Conservation (phyloP, 2,113 vertebrate species). For the Syrrhaptes paradoxus region DNA sequence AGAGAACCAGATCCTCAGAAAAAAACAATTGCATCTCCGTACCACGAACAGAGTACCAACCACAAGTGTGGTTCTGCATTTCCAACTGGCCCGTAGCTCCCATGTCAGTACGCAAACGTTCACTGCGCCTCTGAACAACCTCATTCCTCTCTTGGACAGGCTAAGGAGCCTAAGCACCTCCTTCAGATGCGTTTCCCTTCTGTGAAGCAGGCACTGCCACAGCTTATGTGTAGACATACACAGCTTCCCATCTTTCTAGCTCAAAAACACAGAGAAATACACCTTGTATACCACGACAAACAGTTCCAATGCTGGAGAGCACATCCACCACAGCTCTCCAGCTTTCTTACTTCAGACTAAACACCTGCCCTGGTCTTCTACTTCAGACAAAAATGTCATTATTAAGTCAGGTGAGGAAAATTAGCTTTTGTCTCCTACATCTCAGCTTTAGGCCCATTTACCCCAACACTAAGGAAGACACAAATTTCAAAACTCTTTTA, state of each 20-base stretch:
- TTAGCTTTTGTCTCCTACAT: neutral
- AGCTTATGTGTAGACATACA: accelerated
- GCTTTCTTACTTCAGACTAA: neutral
- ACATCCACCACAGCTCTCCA: neutral
- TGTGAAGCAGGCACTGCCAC: neutral
- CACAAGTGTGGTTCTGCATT: neutral
- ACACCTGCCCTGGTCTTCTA: neutral
- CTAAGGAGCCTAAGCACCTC: neutral
- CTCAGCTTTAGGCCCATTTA: neutral
- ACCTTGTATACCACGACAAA: neutral
- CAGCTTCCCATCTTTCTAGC: neutral
- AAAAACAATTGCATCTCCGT: neutral
- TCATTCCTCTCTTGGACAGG: neutral
- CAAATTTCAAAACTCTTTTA: neutral
- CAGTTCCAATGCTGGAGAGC: neutral
- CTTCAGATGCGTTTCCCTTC: neutral
- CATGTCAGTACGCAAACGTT: neutral
- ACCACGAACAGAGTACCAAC: neutral
- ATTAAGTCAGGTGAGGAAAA: neutral
- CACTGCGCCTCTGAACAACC: neutral
- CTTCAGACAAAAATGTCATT: neutral
- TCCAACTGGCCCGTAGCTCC: neutral
- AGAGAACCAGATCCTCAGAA: neutral
- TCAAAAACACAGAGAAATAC: neutral
- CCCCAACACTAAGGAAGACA: neutral